phyloP scores from a whole-genome alignment of 2,113 vertebrate species.

The Tichodroma muraria region DNA sequence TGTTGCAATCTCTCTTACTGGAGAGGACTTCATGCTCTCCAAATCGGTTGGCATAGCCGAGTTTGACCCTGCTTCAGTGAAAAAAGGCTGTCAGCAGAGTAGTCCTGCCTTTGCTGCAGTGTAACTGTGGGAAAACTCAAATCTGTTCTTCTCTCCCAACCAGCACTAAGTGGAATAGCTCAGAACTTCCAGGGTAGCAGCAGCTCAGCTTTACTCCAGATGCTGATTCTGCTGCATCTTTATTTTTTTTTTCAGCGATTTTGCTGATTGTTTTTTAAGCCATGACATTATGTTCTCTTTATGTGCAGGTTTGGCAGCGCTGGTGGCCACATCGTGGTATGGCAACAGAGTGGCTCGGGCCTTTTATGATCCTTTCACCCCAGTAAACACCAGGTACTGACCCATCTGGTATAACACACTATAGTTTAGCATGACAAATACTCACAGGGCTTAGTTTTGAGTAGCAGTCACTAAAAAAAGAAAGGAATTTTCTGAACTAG shows the following conservation, averaged over 20 bases:
- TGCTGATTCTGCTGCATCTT: neutral
- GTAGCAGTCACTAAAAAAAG: neutral
- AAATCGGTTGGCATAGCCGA: neutral
- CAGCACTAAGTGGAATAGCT: neutral
- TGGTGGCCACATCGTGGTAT: slow-evolving; percentile 86
- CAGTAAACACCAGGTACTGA: slow-evolving; percentile 85
- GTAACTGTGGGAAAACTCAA: neutral
- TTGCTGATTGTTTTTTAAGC: neutral
- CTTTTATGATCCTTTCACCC: slow-evolving; percentile 86
- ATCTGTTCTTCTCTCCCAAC: neutral
- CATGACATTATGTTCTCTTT: neutral
- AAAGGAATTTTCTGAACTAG: neutral
- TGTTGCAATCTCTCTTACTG: neutral
- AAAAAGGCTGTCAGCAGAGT: neutral
- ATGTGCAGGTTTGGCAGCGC: slow-evolving; percentile 73
- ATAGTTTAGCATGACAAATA: neutral
- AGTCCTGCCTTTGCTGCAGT: neutral
- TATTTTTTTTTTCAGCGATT: neutral
- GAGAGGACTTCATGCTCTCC: neutral
- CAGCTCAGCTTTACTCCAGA: neutral
- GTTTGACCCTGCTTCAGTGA: neutral
- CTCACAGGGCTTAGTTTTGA: neutral
- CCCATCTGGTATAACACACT: neutral
- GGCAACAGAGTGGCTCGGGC: slow-evolving; percentile 77
- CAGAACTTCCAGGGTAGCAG: neutral